Evolutionary conservation across 2,113 vertebrate genomes (phyloP).

Genomic region (Labeo catla): DNA sequence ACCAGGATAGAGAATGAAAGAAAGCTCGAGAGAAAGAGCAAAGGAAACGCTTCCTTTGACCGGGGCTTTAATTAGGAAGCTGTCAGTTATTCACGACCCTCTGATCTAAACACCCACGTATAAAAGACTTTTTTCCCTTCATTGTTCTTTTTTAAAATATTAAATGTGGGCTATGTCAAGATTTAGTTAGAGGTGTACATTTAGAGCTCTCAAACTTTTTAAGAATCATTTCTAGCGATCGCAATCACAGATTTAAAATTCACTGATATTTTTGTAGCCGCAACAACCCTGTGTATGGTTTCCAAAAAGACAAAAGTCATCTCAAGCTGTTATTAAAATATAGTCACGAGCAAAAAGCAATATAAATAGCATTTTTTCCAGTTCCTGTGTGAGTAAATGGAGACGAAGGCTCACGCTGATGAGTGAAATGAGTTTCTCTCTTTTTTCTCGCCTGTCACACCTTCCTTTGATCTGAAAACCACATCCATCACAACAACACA

Average conservation of each 20-base stretch:
- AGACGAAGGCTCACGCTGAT: constrained; percentile 24
- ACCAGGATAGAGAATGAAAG: constrained; percentile 45
- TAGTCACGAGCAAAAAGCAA: constrained; percentile 2
- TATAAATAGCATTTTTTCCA: constrained; percentile 13
- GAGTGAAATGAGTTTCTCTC: constrained; percentile 50
- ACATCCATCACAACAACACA: constrained; percentile 63
- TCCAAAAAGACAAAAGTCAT: neutral
- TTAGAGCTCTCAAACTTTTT: neutral
- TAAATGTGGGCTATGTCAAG: neutral
- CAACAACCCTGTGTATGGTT: neutral
- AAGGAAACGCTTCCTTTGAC: constrained; percentile 69
- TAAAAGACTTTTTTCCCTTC: neutral
- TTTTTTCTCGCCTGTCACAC: constrained; percentile 47
- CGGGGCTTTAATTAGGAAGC: constrained; percentile 74
- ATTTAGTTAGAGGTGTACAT: neutral
- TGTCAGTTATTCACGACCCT: constrained; percentile 67
- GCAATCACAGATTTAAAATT: too few species aligned
- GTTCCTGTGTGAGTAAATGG: constrained; percentile 31
- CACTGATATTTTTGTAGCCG: neutral
- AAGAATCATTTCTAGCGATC: too few species aligned
- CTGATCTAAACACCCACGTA: constrained; percentile 33
- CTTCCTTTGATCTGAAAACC: constrained; percentile 65
- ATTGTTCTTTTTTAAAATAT: neutral
- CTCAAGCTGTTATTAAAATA: neutral
- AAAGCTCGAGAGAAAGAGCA: constrained; percentile 25